phyloP scores from a whole-genome alignment of 1,140 invertebrate species.

The Thalassaphorura encarpata region DNA sequence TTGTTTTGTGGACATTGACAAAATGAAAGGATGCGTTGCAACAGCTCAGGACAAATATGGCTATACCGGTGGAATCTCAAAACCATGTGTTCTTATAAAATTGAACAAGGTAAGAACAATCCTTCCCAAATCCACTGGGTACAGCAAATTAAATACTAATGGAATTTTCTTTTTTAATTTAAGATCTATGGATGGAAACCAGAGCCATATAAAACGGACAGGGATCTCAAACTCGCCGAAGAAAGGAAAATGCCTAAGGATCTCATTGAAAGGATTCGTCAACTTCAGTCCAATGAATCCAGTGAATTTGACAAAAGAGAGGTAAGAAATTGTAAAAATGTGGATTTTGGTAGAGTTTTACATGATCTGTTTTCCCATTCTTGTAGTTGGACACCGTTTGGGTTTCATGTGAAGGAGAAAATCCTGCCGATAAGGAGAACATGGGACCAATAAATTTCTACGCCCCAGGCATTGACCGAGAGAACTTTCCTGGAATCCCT shows the following conservation, averaged over 20 bases:
- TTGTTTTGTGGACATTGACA: background rate
- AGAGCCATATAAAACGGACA: background rate
- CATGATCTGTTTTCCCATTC: too few relatives aligned
- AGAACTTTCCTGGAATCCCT: slow-evolving; percentile 45
- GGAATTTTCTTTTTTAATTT: too few relatives aligned
- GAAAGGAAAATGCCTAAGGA: background rate
- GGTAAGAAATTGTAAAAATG: too few relatives aligned
- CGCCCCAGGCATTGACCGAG: slow-evolving; percentile 37
- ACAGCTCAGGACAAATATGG: background rate
- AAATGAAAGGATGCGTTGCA: background rate
- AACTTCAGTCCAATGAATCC: too few relatives aligned
- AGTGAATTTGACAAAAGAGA: too few relatives aligned
- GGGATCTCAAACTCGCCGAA: background rate
- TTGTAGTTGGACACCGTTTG: slow-evolving; percentile 56
- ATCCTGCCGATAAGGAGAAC: slow-evolving; percentile 77
- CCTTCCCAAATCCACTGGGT: too few relatives aligned
- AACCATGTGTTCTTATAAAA: slow-evolving; percentile 75
- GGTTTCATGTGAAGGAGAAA: slow-evolving; percentile 80
- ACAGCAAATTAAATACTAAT: background rate
- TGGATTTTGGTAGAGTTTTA: too few relatives aligned
- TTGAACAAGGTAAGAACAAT: slow-evolving; percentile 62
- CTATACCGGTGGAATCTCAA: background rate
- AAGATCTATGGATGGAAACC: background rate
- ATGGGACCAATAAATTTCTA: slow-evolving; percentile 66
- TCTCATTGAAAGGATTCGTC: background rate